phyloP scores from a whole-genome alignment of 2,888 invertebrate genomes.

The Poecilus cupreus region DNA sequence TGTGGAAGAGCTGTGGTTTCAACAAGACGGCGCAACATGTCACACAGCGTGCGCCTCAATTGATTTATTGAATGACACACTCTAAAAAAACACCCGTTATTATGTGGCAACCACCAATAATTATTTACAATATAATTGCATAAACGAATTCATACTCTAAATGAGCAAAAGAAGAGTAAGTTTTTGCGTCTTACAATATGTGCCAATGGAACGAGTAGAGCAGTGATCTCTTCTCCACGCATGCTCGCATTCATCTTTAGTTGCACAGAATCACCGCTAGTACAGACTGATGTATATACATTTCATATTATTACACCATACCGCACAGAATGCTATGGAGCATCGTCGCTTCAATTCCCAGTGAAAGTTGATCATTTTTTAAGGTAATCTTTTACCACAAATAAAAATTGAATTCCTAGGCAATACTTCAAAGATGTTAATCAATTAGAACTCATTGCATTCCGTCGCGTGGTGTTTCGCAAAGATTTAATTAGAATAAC shows the following conservation, averaged over 20 bases:
- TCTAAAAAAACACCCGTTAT: too few species aligned
- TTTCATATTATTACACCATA: conserved; percentile 56
- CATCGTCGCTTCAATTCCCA: conserved; percentile 14
- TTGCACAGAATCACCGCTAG: too few species aligned
- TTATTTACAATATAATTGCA: background rate
- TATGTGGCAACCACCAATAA: too few species aligned
- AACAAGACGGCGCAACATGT: too few species aligned
- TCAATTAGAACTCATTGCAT: conserved; percentile 54
- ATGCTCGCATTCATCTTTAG: background rate
- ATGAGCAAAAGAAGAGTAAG: conserved; percentile 17
- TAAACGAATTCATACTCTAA: background rate
- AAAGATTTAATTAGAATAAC: conserved; percentile 50
- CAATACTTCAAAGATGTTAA: conserved; percentile 50
- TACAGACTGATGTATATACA: background rate
- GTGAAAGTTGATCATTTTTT: conserved; percentile 48
- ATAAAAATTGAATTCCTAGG: conserved; percentile 51
- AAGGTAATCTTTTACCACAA: conserved; percentile 34
- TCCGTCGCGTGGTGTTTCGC: conserved; percentile 42
- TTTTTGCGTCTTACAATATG: conserved; percentile 24
- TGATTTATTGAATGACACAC: too few species aligned
- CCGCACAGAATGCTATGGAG: background rate
- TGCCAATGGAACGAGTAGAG: conserved; percentile 8
- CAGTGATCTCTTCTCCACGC: background rate
- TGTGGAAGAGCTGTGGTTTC: too few species aligned
- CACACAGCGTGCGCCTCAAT: too few species aligned